A percentile compares a stretch with the other conserved stretches of the same genome.
These are phyloP conservation scores for Scolopax rusticola DNA, from an alignment of 2,797 vertebrate species.

Conservation along the genomic window DNA sequence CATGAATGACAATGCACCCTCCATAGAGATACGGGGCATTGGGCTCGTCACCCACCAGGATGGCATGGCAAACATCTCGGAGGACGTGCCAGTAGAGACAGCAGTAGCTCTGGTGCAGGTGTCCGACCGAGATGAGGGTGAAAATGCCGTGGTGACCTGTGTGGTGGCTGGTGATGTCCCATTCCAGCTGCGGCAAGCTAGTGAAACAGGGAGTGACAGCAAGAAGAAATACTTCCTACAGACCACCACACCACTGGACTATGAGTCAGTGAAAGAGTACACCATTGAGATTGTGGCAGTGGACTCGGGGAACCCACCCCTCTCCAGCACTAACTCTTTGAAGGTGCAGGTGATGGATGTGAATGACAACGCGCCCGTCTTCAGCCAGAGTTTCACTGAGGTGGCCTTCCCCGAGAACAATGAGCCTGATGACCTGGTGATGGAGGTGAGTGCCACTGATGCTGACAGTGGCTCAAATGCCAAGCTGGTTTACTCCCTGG, in stretches of 20 bases:
- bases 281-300: slow-evolving; percentile 96
- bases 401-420: slow-evolving; percentile 93
- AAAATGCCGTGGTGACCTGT: slow-evolving; percentile 95
- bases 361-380: slow-evolving; percentile 93
- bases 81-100: slow-evolving; percentile 94
- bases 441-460: slow-evolving; percentile 88
- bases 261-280: slow-evolving; percentile 91
- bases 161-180: slow-evolving; percentile 96
- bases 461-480: slow-evolving; percentile 95
- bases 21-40: slow-evolving; percentile 95
- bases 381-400: slow-evolving; percentile 88
- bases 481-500: slow-evolving; percentile 90
- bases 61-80: slow-evolving; percentile 95
- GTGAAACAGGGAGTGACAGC: slow-evolving; percentile 90
- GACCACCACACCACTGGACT: slow-evolving; percentile 93
- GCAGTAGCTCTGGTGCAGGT: slow-evolving; percentile 96
- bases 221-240: slow-evolving; percentile 98
- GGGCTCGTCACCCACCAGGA: slow-evolving; percentile 93
- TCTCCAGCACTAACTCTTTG: slow-evolving; percentile 96
- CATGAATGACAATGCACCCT: slow-evolving; percentile 93
- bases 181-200: slow-evolving; percentile 93
- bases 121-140: slow-evolving; percentile 94
- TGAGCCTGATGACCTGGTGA: slow-evolving; percentile 87
- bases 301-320: slow-evolving; percentile 95
- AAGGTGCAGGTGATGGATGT: slow-evolving; percentile 95